These are phyloP conservation scores for Peromyscus californicus DNA, from an alignment of 2,113 vertebrate species.

Conservation along the genomic window DNA sequence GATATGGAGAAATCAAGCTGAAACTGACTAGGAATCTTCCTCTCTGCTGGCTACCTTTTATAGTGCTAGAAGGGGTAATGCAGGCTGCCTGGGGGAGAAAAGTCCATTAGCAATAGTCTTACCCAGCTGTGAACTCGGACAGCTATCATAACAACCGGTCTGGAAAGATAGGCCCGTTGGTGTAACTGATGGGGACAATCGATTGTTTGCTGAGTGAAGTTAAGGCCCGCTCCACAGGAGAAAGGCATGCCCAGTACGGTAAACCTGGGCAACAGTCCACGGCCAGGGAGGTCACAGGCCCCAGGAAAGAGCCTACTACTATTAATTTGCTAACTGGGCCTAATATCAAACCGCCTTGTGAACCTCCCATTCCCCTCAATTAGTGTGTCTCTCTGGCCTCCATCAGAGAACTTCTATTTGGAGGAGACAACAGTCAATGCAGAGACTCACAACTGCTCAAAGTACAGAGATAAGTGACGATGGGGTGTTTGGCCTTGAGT, in stretches of 20 bases:
- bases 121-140: background rate
- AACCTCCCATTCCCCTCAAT: background rate
- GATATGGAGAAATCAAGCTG: background rate
- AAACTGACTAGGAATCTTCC: background rate
- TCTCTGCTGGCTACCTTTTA: background rate
- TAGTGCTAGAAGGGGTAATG: background rate
- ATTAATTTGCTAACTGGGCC: background rate
- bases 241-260: background rate
- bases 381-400: background rate
- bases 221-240: no score
- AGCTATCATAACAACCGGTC: background rate
- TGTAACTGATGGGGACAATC: background rate
- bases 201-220: background rate
- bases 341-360: background rate
- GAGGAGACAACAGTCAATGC: background rate
- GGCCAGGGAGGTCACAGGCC: background rate
- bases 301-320: background rate
- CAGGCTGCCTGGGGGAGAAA: background rate
- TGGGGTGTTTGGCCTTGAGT: no score
- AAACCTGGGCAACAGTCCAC: no score
- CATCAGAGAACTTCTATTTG: background rate
- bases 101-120: background rate
- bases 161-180: background rate
- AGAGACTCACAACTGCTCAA: background rate
- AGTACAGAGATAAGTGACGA: background rate